These are phyloP conservation scores for Sinotaia quadrata DNA, from an alignment of 2,888 invertebrate genomes.

Conservation along the genomic window DNA sequence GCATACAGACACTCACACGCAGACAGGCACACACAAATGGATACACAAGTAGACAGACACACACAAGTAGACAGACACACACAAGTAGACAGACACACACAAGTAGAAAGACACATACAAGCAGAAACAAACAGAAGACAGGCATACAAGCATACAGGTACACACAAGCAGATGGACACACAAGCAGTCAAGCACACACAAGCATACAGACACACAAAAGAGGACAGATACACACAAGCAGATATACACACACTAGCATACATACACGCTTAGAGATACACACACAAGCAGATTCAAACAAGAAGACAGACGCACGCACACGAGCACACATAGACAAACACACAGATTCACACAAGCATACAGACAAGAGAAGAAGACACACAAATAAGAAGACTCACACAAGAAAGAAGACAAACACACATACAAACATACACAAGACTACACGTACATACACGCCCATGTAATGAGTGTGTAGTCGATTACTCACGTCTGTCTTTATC, in stretches of 20 bases:
- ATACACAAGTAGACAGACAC: background rate
- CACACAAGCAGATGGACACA: background rate
- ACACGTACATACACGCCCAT: no score
- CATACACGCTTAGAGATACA: background rate
- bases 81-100: background rate
- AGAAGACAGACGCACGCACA: no score
- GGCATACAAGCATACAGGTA: background rate
- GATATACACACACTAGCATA: background rate
- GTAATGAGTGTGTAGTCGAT: no score
- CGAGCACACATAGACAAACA: no score
- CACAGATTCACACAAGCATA: no score
- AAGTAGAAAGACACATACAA: background rate
- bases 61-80: background rate
- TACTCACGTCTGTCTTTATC: constrained; percentile 64
- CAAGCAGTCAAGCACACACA: background rate
- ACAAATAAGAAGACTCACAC: no score
- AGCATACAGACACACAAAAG: background rate
- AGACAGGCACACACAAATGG: background rate
- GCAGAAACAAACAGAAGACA: background rate
- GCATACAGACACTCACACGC: background rate
- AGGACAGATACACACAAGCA: background rate
- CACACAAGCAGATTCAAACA: no score
- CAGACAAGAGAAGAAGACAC: no score
- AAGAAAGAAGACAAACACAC: no score
- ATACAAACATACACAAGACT: no score